Evolutionary conservation across 2,888 invertebrate species (phyloP).

Genomic region (Cloeon dipterum): DNA sequence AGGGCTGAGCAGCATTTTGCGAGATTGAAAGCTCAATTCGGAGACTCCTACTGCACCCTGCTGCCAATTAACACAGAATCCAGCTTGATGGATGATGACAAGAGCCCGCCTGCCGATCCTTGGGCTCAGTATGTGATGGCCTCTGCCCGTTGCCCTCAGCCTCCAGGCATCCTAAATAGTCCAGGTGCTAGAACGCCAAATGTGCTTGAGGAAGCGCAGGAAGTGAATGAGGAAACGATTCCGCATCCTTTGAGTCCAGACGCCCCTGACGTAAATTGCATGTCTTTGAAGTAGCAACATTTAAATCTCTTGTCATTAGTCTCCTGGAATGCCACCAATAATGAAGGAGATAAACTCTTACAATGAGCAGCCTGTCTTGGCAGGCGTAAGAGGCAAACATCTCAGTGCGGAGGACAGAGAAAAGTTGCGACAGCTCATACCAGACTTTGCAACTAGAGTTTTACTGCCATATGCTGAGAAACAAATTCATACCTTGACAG

Average conservation of each 20-base stretch:
- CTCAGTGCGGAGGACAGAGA: slow-evolving; percentile 67
- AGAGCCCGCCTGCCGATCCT: slow-evolving; percentile 50
- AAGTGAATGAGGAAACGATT: slow-evolving; percentile 19
- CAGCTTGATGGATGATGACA: slow-evolving; percentile 17
- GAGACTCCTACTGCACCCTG: slow-evolving; percentile 25
- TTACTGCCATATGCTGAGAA: slow-evolving; percentile 81
- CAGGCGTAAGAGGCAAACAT: slow-evolving; percentile 29
- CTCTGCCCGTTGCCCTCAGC: neutral
- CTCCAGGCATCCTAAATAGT: too few relatives aligned
- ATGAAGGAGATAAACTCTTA: slow-evolving; percentile 3
- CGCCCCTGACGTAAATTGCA: slow-evolving; percentile 12
- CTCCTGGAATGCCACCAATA: neutral
- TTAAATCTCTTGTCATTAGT: slow-evolving; percentile 5
- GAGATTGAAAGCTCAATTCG: neutral
- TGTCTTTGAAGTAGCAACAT: slow-evolving; percentile 5
- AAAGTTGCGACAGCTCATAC: slow-evolving; percentile 57
- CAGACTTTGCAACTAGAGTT: slow-evolving; percentile 67
- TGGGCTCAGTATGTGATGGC: slow-evolving; percentile 52
- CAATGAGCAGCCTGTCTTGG: slow-evolving; percentile 4
- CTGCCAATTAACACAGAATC: slow-evolving; percentile 46
- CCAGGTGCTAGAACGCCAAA: too few relatives aligned
- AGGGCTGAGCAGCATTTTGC: neutral
- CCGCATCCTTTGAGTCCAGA: slow-evolving; percentile 56
- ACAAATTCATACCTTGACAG: slow-evolving; percentile 56
- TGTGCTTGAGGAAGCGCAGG: slow-evolving; percentile 24